Evolutionary conservation across 2,797 vertebrate species (phyloP).

Genomic region (Saguinus oedipus): DNA sequence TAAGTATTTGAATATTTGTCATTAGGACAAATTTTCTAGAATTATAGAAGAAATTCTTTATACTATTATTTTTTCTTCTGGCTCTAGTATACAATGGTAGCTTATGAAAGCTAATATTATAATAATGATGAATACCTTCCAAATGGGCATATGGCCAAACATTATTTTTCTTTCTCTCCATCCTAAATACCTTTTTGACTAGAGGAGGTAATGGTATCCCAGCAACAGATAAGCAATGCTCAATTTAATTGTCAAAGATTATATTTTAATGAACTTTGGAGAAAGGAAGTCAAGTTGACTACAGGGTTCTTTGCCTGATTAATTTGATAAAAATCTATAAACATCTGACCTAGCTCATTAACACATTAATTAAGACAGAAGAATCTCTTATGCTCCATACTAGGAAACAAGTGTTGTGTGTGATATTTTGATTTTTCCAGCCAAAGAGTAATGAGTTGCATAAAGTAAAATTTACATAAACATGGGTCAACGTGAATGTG

Average conservation of each 20-base stretch:
- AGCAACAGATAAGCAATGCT: constrained; percentile 62
- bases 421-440: constrained; percentile 55
- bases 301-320: constrained; percentile 65
- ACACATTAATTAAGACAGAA: constrained; percentile 34
- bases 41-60: not conserved
- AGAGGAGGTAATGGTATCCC: constrained; percentile 66
- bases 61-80: not conserved
- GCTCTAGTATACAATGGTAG: not conserved
- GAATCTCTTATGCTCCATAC: constrained; percentile 1
- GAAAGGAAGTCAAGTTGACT: constrained; percentile 64
- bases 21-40: constrained; percentile 23
- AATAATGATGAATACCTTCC: constrained; percentile 32
- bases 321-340: constrained; percentile 75
- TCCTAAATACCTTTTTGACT: constrained; percentile 37
- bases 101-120: constrained; percentile 37
- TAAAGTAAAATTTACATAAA: constrained; percentile 51
- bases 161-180: constrained; percentile 34
- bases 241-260: constrained; percentile 60
- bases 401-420: not conserved
- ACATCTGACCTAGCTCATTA: constrained; percentile 73
- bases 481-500: not conserved
- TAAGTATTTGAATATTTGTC: not conserved
- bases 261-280: constrained; percentile 74
- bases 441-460: constrained; percentile 23
- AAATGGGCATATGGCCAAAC: constrained; percentile 51